A percentile compares a stretch with the other conserved stretches of the same genome.
These are phyloP conservation scores for Heteromormyrus szaboi DNA, from an alignment of 2,797 vertebrate genomes.

Conservation along the genomic window DNA sequence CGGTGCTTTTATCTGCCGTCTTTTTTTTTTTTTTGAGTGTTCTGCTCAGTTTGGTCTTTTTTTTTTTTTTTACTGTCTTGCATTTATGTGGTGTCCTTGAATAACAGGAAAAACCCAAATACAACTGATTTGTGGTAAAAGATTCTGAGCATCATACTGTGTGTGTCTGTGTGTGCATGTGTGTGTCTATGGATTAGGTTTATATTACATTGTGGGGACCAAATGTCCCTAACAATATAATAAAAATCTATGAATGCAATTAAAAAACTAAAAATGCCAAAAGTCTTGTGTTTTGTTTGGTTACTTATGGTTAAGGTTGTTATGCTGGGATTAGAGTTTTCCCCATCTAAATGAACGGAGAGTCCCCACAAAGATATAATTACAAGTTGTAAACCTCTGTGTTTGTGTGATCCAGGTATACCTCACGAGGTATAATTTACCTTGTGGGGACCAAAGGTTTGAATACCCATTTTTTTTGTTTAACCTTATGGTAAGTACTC, in stretches of 20 bases:
- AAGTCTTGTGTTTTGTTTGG: neutral
- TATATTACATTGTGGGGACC: neutral
- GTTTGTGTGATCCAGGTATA: neutral
- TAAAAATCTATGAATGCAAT: neutral
- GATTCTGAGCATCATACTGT: neutral
- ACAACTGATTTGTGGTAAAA: neutral
- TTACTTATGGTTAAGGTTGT: neutral
- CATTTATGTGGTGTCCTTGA: constrained; percentile 44
- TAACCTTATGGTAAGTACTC: too few relatives aligned
- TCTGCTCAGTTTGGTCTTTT: constrained; percentile 40
- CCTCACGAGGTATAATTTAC: neutral
- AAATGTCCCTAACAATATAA: neutral
- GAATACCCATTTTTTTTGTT: neutral
- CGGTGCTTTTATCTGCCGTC: neutral
- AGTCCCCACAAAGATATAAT: neutral
- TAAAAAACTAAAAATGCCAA: neutral
- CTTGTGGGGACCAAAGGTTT: neutral
- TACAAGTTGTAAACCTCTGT: neutral
- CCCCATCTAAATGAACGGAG: neutral
- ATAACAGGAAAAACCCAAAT: neutral
- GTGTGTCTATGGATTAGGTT: neutral
- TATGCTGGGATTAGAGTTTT: neutral
- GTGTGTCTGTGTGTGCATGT: neutral
- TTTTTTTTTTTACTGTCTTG: constrained; percentile 30
- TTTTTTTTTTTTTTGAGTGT: constrained; percentile 21